A percentile compares a stretch with the other conserved stretches of the same genome.
Conservation (phyloP, 2,113 vertebrate species). For the Genyomyrus donnyi region DNA sequence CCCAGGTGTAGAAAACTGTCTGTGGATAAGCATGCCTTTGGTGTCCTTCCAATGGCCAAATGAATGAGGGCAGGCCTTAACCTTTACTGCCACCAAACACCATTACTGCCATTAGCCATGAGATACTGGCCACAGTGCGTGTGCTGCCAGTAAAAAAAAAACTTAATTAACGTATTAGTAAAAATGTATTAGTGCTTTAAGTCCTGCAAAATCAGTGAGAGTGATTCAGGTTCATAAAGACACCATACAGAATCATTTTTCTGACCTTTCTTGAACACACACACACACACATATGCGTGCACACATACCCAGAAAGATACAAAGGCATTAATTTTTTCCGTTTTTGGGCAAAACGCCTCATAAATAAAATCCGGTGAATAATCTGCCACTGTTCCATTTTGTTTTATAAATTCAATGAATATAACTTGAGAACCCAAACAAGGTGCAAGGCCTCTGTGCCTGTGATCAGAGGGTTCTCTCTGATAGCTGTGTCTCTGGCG, state of each 20-base stretch:
- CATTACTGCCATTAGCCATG: neutral
- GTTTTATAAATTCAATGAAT: neutral
- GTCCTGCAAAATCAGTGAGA: neutral
- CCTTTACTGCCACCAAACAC: neutral
- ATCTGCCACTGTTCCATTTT: no score
- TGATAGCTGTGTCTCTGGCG: no score
- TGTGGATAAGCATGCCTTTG: neutral
- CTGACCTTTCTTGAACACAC: neutral
- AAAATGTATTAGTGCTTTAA: neutral
- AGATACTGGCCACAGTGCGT: neutral
- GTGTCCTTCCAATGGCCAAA: neutral
- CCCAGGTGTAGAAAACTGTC: neutral
- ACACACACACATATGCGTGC: neutral
- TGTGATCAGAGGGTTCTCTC: no score
- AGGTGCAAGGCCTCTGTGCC: neutral
- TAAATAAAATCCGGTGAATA: slow-evolving; percentile 6
- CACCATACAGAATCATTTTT: neutral
- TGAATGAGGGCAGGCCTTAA: neutral
- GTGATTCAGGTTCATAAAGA: neutral
- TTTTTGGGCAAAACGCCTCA: neutral
- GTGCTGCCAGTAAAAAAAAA: neutral
- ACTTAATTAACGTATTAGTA: no score
- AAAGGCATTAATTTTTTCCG: neutral
- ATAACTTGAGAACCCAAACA: neutral
- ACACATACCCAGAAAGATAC: neutral